These are phyloP conservation scores for Lynx canadensis DNA, from an alignment of 2,113 vertebrate species.

Conservation along the genomic window DNA sequence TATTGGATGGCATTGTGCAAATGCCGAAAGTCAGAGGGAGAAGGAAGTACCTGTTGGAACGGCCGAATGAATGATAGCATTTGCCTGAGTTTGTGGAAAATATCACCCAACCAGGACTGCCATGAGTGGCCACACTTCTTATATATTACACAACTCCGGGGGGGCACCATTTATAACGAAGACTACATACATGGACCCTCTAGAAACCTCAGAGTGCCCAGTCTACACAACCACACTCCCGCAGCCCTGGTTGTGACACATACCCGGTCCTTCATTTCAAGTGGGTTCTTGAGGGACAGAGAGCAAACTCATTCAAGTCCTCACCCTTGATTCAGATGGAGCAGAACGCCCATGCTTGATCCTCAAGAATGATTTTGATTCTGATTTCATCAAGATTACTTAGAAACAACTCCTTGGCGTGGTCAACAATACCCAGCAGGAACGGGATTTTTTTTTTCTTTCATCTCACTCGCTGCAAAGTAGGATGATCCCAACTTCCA, in stretches of 20 bases:
- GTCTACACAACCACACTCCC: not conserved
- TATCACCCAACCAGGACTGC: not conserved
- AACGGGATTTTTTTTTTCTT: not conserved
- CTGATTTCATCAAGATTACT: not conserved
- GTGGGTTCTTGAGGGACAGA: not conserved
- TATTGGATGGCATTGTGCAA: fast-evolving
- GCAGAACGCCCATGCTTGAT: not conserved
- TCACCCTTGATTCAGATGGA: not conserved
- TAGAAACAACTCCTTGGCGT: not conserved
- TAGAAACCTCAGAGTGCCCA: not conserved
- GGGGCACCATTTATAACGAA: not conserved
- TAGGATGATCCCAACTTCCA: not conserved
- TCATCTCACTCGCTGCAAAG: not conserved
- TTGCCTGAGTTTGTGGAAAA: not conserved
- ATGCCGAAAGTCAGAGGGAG: not conserved
- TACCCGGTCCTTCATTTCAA: not conserved
- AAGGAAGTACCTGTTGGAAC: not conserved
- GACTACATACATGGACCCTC: not conserved
- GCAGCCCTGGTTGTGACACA: not conserved
- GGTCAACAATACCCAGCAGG: not conserved
- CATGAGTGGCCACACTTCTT: not conserved
- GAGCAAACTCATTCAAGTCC: not conserved
- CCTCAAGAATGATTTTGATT: not conserved
- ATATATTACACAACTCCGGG: not conserved
- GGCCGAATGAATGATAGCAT: not conserved